phyloP scores from a whole-genome alignment of 2,888 invertebrate species.

The Drosophila rubida region DNA sequence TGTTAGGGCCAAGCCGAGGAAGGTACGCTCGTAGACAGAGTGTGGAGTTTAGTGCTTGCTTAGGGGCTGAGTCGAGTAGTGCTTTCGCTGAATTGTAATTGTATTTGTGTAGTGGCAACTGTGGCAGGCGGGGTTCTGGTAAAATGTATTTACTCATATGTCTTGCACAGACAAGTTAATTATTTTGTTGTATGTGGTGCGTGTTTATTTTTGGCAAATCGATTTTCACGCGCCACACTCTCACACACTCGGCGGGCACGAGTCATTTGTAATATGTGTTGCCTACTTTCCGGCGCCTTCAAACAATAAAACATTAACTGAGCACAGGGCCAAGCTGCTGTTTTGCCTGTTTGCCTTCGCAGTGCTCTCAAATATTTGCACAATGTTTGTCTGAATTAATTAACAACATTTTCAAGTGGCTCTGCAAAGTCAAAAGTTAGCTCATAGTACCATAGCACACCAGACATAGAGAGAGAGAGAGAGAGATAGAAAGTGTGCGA shows the following conservation, averaged over 20 bases:
- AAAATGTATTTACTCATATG: constrained; percentile 74
- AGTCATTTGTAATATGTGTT: constrained; percentile 35
- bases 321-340: not conserved
- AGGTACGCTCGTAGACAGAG: too few species aligned
- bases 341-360: constrained; percentile 32
- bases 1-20: constrained; percentile 37
- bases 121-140: constrained; percentile 8
- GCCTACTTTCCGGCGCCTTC: constrained; percentile 31
- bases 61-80: constrained; percentile 26
- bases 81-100: constrained; percentile 37
- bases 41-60: constrained; percentile 30
- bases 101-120: constrained; percentile 38
- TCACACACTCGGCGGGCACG: constrained; percentile 8
- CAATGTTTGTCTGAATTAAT: constrained; percentile 79
- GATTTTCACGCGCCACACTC: constrained; percentile 66
- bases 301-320: constrained; percentile 38
- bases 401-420: constrained; percentile 62
- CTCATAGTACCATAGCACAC: not conserved
- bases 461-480: not conserved
- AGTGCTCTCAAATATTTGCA: constrained; percentile 69
- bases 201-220: constrained; percentile 75
- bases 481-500: not conserved
- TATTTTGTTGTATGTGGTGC: constrained; percentile 64
- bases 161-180: constrained; percentile 79
- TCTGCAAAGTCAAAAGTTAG: constrained; percentile 30